Evolutionary conservation across 2,113 vertebrate species (phyloP), one percentile per base, ranked within the genome.

Genomic region (Thalassoma bifasciatum): DNA sequence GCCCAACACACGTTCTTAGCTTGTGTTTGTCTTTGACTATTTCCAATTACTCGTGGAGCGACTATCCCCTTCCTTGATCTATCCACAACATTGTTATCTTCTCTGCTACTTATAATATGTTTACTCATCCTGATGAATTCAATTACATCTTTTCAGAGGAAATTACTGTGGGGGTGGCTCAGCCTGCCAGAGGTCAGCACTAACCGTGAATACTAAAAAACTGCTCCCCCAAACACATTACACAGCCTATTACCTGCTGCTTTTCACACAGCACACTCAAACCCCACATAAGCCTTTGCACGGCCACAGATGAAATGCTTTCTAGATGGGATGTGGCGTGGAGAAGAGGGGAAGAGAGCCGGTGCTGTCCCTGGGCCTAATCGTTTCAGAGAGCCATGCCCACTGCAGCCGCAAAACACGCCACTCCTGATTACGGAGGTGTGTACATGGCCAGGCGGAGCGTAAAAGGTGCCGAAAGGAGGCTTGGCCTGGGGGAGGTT

Each of bases 291-390:
- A 85, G 83, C 89, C 86, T 81, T 85, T 80, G 66, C 70, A 66
- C 79, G n/a, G 82, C 66, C 85, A 86, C 89, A 93, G 92, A 92
- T 92, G 92, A 93, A 94, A 92, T 91, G 88, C 86, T 91, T 91
- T 91, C 83, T 86, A 88, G 91, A 94, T 93, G 88, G 88, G 82
- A 91, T 91, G 84, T 91, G 91, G 92, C 92, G 9, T 86, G 42
- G 86, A 86, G 87, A 80, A 85, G 82, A 85, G 86, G 87, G 79
- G 77, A 88, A 90, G 89, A 91, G 88, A 88, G 87, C 86, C 21
- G 74, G 84, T 81, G 89, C 88, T 85, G 90, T 92, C 92, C 86
- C 83, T 23, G 10, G 79, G 81, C 81, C 88, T 93, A 93, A 94
- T 93, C 79, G 77, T 88, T 88, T 85, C 74, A 73, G 90, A 93